Base-by-base conservation (phyloP, 2,888 invertebrate genomes). In the Archaeoteleia sp. region DNA sequence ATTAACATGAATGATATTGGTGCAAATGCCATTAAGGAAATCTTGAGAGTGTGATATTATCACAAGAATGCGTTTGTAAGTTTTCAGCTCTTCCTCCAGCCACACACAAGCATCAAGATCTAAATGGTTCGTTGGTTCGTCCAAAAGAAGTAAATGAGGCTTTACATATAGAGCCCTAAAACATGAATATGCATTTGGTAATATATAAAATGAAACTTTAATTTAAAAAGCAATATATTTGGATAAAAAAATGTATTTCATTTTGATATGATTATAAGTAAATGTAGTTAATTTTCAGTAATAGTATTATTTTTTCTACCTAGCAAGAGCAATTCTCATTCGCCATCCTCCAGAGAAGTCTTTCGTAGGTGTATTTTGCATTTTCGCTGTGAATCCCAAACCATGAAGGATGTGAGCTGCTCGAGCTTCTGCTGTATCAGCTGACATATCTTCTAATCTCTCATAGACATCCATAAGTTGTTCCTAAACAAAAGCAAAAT, bases 71-170 rank as follows among this genome's bases (percentile, higher is more conserved):
- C 98, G 90, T 86, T 97, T 97, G 86, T 99, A 95, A 89, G 92
- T 91, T 87, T 96, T 96, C 34, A 99, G 89, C 87, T 99, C 98
- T 85, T 97, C 96, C 86, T 99, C 99, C 55, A 99, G 90, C 99
- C 99, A 99, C 37, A 99, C 98, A 85, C 98, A 99, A 57, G 99
- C 98, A 83, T 99, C 97, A 75, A 99, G 89, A 89, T 99, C 99
- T 70, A 99, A 90, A 86, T 99, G 99, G 87, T 99, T 99, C 7
- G 99, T 99, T 1, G 99, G 99, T 87, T 99, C 99, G 85, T 99
- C 99, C 27, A 99, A 89, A 77, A 99, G 87, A 72, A 99, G 87
- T 60, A 99, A 87, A 81, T 99, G 99, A 0, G 99, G 99, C 85
- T 98, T 99, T 37, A 99, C 93, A 85, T 98, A 99, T 29, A 99